Base-by-base conservation (phyloP, 2,888 invertebrate species). In the Eurois occulta region DNA sequence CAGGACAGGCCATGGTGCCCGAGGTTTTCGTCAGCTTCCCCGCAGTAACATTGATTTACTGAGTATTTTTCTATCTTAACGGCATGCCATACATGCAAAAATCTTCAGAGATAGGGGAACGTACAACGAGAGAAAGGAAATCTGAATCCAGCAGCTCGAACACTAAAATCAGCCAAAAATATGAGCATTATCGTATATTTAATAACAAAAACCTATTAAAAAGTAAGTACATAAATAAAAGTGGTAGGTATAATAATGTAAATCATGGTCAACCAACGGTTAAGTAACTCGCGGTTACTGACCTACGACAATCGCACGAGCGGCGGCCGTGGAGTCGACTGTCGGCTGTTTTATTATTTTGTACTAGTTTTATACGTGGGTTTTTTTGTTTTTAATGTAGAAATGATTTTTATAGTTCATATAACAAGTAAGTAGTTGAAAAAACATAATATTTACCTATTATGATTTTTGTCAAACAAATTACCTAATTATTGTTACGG, bases 221-320 rank as follows among this genome's bases (percentile, higher is more conserved):
- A 65, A 35, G 28, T 43, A 65, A 35, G 28, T 43, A 66, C 32
- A 55, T 41, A 81, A 67, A 76, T 32, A 85, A 28, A 11, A 73
- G 21, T 41, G 6, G 38, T 60, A 64, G 46, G n/a, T 70, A 55
- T 52, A 60, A 43, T 76, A 66, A 82, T 80, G 67, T 74, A 67
- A 77, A 79, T 86, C 88, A 90, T 84, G 88, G 90, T 55, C 89
- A 80, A 52, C 41, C 28, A 73, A 74, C 71, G 66, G 80, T 88
- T 87, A 86, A 79, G 87, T 89, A 90, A 91, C 76, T 38, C 55
- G 87, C 90, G 92, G 92, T 92, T 91, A 92, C 91, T 92, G 92
- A 92, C 92, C 92, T 92, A 90, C 80, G 85, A 58, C 85, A 90
- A 85, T 18, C 41, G 76, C 55, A 83, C 67, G 32, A 35, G 24